A percentile compares a stretch with the other conserved stretches of the same genome.
Evolutionary conservation across 2,888 invertebrate species (phyloP).

Genomic region (Pseudanteris insignis): DNA sequence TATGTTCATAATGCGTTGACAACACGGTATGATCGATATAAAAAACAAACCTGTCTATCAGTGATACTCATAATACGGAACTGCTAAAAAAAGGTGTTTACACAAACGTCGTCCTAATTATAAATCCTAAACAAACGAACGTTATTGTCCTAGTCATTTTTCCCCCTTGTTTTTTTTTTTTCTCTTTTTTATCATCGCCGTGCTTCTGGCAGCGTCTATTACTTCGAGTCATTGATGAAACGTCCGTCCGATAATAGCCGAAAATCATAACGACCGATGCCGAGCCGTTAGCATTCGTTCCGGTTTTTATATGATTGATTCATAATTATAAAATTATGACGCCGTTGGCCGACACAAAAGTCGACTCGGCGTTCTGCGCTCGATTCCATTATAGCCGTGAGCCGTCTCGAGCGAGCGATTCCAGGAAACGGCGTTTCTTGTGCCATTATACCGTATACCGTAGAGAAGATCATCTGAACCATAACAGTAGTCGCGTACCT

Average conservation of each 20-base stretch:
- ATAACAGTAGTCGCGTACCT: constrained; percentile 55
- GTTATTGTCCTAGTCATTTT: no score
- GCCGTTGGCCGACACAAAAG: constrained; percentile 25
- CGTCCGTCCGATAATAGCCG: constrained; percentile 16
- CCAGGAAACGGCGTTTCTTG: constrained; percentile 53
- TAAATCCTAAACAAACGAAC: no score
- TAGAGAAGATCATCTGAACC: constrained; percentile 55
- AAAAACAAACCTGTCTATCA: no score
- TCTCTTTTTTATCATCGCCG: no score
- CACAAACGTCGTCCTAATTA: no score
- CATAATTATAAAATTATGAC: constrained; percentile 37
- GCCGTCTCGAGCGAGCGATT: constrained; percentile 56
- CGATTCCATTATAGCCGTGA: constrained; percentile 48
- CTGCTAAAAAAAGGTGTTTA: no score
- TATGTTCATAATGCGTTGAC: no score
- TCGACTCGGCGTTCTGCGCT: constrained; percentile 31
- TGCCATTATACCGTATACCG: constrained; percentile 52
- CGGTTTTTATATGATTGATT: constrained; percentile 32
- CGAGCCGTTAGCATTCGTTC: constrained; percentile 16
- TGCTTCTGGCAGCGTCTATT: no score
- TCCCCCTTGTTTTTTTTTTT: no score
- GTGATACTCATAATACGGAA: no score
- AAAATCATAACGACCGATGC: constrained; percentile 15
- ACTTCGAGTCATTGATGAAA: no score
- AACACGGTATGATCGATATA: no score